Conservation (phyloP, 2,888 invertebrate species). For the Choreutis nemorana region DNA sequence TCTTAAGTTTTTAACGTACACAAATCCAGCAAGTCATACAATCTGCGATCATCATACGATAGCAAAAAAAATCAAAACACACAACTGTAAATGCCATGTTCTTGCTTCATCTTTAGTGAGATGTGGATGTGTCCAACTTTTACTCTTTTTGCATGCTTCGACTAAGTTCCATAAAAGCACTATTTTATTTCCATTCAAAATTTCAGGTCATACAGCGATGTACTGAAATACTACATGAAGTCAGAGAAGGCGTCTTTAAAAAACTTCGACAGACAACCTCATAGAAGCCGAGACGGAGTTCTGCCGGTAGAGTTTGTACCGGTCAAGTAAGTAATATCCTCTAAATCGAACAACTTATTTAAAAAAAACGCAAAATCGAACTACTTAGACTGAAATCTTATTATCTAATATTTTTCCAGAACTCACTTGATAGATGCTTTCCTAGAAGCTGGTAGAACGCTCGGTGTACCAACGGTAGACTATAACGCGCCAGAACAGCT, state of each 20-base stretch:
- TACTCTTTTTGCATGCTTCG: too few relatives aligned
- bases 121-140: too few relatives aligned
- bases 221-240: constrained; percentile 65
- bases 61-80: too few relatives aligned
- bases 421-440: constrained; percentile 68
- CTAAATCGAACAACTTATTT: not conserved
- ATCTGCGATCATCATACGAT: too few relatives aligned
- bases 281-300: constrained; percentile 65
- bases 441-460: constrained; percentile 67
- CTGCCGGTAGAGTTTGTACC: constrained; percentile 66
- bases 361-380: not conserved
- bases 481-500: constrained; percentile 67
- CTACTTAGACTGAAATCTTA: too few relatives aligned
- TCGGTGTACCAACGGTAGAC: constrained; percentile 71
- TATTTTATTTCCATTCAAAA: too few relatives aligned
- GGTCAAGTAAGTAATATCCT: constrained; percentile 23
- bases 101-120: too few relatives aligned
- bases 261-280: constrained; percentile 46
- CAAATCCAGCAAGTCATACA: too few relatives aligned
- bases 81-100: too few relatives aligned
- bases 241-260: constrained; percentile 52
- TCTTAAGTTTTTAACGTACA: too few relatives aligned
- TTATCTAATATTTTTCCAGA: constrained; percentile 21
- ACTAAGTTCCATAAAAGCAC: too few relatives aligned
- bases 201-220: constrained; percentile 67